Percentiles rank a stretch among this genome's conserved stretches.
Evolutionary conservation across 2,797 vertebrate genomes (phyloP).

Genomic region (Peromyscus melanophrys): DNA sequence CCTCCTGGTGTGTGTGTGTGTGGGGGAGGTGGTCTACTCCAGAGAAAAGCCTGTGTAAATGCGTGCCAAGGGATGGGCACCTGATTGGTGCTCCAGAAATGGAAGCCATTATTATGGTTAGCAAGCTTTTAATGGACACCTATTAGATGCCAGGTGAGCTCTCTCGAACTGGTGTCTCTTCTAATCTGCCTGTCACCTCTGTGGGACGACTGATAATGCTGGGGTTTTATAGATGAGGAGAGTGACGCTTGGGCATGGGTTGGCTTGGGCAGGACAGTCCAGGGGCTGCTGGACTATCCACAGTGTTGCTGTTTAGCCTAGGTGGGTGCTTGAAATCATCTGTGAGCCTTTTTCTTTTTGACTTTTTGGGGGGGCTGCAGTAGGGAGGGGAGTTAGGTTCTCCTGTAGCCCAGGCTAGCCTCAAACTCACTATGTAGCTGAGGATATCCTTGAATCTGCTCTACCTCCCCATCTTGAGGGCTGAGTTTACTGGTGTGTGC

Average conservation of each 20-base stretch:
- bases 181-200: neutral
- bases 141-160: neutral
- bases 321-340: too few relatives aligned
- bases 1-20: neutral
- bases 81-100: neutral
- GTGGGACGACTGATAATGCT: neutral
- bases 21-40: neutral
- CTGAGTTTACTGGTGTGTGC: neutral
- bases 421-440: neutral
- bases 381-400: neutral
- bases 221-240: neutral
- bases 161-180: neutral
- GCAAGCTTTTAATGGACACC: slow-evolving; percentile 3
- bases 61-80: neutral
- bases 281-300: rapidly evolving
- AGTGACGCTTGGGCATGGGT: neutral
- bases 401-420: neutral
- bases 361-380: neutral
- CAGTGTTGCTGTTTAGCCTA: neutral
- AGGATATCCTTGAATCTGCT: neutral
- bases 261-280: neutral
- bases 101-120: neutral
- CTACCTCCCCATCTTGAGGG: neutral
- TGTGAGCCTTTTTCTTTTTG: neutral
- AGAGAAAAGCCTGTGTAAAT: neutral